Base-by-base conservation (phyloP, 2,797 vertebrate species). In the Gorsachius magnificus region DNA sequence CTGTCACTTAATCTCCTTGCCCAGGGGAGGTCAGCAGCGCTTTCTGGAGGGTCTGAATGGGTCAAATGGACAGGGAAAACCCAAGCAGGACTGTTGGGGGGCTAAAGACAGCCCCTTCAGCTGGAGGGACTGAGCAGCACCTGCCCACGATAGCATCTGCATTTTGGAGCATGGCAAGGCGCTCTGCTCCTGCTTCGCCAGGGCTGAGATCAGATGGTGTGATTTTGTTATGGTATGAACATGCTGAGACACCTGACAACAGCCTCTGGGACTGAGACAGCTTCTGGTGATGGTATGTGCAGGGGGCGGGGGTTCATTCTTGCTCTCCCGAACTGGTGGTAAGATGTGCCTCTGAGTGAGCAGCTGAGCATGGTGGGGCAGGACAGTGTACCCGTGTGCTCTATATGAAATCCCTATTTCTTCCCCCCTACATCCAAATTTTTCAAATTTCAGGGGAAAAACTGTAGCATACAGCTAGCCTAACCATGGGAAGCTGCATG, bases 1-100 rank as follows among this genome's bases (percentile, higher is more conserved):
- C 61, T 35, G 45, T 10, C 28, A 43, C 51, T 79, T 96, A 96
- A 97, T 95, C 93, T 79, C 45, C 56, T 57, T 45, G 33, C 53
- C 36, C 10, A 7, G 22, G 19, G 38, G 61, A 83, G 70, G 16
- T 80, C 43, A 72, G 77, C 70, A n/a, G 74, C 48, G 3, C 50
- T 78, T 91, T 56, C 54, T 70, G 71, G 35, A 83, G 54, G 21
- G 35, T 25, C 72, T 69, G 71, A 22, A 31, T 22, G 65, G 78
- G 48, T 69, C 82, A 80, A 72, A 90, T 72, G 83, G 83, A 83
- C 25, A 58, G 74, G 60, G 43, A 79, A 76, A 56, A 31, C 11
- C 11, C 2, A 33, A 64, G 35, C 24, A 48, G 63, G 38, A 53
- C 19, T 28, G 10, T 15, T 1, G 5, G 16, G 28, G 35, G 66